These are phyloP conservation scores for Agonopterix heracliana DNA, from an alignment of 2,888 invertebrate species.

Conservation along the genomic window DNA sequence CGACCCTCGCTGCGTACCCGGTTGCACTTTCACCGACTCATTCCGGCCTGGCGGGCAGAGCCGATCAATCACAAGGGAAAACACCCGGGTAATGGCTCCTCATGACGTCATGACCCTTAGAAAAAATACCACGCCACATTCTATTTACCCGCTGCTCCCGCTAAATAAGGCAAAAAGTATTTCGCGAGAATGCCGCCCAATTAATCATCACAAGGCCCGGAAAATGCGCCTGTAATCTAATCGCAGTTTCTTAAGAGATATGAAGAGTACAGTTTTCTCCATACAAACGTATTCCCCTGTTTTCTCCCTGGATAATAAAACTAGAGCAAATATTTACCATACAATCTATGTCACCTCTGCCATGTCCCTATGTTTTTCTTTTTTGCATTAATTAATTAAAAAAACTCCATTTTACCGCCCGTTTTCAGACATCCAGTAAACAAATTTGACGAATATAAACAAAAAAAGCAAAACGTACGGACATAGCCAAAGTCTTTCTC, in stretches of 20 bases:
- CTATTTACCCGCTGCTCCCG: constrained; percentile 47
- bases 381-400: too few relatives aligned
- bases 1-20: neutral
- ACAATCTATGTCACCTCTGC: too few relatives aligned
- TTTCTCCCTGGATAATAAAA: too few relatives aligned
- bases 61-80: constrained; percentile 61
- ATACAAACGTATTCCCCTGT: too few relatives aligned
- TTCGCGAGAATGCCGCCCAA: constrained; percentile 33
- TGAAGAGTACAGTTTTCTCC: too few relatives aligned
- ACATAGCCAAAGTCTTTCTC: too few relatives aligned
- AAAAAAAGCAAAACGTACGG: too few relatives aligned
- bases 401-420: too few relatives aligned
- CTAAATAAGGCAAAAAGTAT: constrained; percentile 63
- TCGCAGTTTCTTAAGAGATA: neutral
- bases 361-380: too few relatives aligned
- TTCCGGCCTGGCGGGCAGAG: constrained; percentile 24
- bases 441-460: too few relatives aligned
- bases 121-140: constrained; percentile 38
- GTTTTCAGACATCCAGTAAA: too few relatives aligned
- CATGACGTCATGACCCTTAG: constrained; percentile 49
- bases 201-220: constrained; percentile 48
- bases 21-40: constrained; percentile 3
- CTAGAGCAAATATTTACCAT: too few relatives aligned
- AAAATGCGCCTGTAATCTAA: constrained; percentile 20
- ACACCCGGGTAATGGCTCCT: constrained; percentile 58